Evolutionary conservation across 2,888 invertebrate genomes (phyloP), one percentile per base, ranked within the genome.

Genomic region (Parapristionchus giblindavisi): DNA sequence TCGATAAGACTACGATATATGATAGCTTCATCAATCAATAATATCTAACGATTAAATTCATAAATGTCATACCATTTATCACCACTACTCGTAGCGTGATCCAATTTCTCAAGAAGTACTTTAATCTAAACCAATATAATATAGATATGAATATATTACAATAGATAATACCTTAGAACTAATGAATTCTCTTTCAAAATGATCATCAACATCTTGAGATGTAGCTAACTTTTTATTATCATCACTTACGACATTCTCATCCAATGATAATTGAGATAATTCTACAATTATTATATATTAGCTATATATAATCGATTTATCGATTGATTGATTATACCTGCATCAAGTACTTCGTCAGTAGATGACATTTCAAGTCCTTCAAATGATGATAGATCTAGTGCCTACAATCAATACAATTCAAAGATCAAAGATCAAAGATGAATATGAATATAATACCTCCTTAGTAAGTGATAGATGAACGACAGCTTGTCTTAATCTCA

Each of bases 401-500:
- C 73, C 73, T 73, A 51, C 0, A 58, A 32, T 21, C 14, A 24
- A 3, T 48, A 8, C 17, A 21, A 61, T 61, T 61, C 27, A n/a
- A n/a, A n/a, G 24, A 3, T 60, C 29, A 14, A n/a, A 4, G 32
- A n/a, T 8, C 21, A 17, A 60, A 24, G n/a, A 51, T 11, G n/a
- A 11, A 11, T 3, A 51, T 5, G 24, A 51, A 14, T 14, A n/a
- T n/a, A 32, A 32, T n/a, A 79, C 81, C 76, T 91, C 88, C 84
- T 92, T 91, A 82, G 95, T 93, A 24, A 97, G 91, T 0, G 93
- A 92, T 38, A 95, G 93, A 90, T 96, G 96, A 87, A 94, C 93
- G 87, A 94, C 94, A 77, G 94, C 92, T 88, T 98, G 96, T 0
- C 96, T 91, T 76, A 97, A 89, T 17, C 96, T 91, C 75, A 96